Evolutionary conservation across 2,797 vertebrate genomes (phyloP).

Genomic region (Acanthurus lineatus): DNA sequence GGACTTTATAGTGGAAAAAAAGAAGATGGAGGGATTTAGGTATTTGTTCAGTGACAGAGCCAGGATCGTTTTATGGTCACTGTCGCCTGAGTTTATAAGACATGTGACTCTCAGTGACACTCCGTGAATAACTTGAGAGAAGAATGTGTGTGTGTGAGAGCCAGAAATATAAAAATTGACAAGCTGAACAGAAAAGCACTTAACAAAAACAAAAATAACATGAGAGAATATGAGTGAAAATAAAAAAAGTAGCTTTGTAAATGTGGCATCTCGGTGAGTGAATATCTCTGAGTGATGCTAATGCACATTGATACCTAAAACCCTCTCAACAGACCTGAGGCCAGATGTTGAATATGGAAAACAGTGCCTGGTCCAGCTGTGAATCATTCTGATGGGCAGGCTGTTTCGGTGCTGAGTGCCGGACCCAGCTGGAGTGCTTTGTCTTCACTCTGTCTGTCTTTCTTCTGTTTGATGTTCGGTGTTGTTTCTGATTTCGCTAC

Average conservation of each 20-base stretch:
- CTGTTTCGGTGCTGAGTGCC: slow-evolving; percentile 37
- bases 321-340: slow-evolving; percentile 35
- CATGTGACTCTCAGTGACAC: slow-evolving; percentile 16
- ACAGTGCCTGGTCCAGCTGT: slow-evolving; percentile 59
- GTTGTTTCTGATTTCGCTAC: slow-evolving; percentile 33
- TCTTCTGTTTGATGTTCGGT: slow-evolving; percentile 39
- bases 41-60: slow-evolving; percentile 38
- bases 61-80: slow-evolving; percentile 38
- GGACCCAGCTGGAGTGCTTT: slow-evolving; percentile 28
- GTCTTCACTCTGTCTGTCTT: slow-evolving; percentile 29
- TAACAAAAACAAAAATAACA: neutral
- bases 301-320: slow-evolving; percentile 38
- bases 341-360: slow-evolving; percentile 68
- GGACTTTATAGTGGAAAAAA: slow-evolving; percentile 43
- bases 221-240: slow-evolving; percentile 7
- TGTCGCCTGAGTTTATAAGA: slow-evolving; percentile 21
- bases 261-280: slow-evolving; percentile 24
- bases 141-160: neutral
- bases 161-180: neutral
- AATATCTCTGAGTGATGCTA: slow-evolving; percentile 45
- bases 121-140: neutral
- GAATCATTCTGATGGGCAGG: slow-evolving; percentile 61
- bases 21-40: slow-evolving; percentile 28
- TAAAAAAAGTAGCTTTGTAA: slow-evolving; percentile 4
- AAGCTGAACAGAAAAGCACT: slow-evolving; percentile 14